phyloP scores from a whole-genome alignment of 2,797 vertebrate genomes.

The Helicolenus hilgendorfi region DNA sequence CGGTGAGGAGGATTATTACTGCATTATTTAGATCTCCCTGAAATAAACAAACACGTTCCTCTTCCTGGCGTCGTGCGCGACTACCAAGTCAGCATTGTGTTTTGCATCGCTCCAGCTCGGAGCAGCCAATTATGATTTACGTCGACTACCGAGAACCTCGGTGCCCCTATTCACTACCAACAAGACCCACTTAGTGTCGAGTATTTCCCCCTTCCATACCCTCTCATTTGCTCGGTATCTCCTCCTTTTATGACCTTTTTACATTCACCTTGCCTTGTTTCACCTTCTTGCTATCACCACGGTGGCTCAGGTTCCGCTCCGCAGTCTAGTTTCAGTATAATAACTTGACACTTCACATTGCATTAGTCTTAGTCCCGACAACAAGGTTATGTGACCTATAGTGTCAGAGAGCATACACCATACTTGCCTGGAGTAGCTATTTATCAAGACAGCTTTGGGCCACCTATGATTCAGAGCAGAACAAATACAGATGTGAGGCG shows the following conservation, averaged over 20 bases:
- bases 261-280: constrained; percentile 89
- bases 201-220: constrained; percentile 70
- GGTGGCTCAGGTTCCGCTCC: constrained; percentile 83
- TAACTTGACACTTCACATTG: constrained; percentile 92
- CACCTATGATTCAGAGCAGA: constrained; percentile 91
- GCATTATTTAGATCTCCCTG: constrained; percentile 90
- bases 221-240: constrained; percentile 84
- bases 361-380: constrained; percentile 91
- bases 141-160: constrained; percentile 68
- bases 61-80: constrained; percentile 79
- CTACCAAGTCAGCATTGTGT: constrained; percentile 81
- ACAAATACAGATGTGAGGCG: constrained; percentile 87
- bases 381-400: constrained; percentile 92
- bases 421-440: constrained; percentile 90
- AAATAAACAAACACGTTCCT: constrained; percentile 89
- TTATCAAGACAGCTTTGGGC: constrained; percentile 92
- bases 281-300: constrained; percentile 84
- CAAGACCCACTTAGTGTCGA: constrained; percentile 83
- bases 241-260: constrained; percentile 88
- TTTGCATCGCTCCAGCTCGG: constrained; percentile 78
- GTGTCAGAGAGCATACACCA: constrained; percentile 91
- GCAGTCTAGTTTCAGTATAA: constrained; percentile 90
- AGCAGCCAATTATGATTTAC: constrained; percentile 86
- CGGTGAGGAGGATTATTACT: constrained; percentile 88
- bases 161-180: constrained; percentile 77